phyloP scores from a whole-genome alignment of 2,888 invertebrate species.

The Orthosia gracilis region DNA sequence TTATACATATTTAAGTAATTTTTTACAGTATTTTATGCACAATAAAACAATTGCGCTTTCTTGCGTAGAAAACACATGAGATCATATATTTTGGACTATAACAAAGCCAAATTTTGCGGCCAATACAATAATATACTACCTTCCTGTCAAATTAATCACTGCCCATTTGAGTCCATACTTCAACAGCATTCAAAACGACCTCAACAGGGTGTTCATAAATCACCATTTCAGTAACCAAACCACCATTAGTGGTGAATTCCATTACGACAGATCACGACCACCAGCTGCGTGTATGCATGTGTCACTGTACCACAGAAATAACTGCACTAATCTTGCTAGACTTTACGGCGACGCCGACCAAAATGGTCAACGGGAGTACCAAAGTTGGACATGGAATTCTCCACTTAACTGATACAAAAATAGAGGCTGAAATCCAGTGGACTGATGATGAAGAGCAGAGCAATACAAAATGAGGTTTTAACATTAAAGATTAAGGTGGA shows the following conservation, averaged over 20 bases:
- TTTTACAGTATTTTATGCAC: neutral
- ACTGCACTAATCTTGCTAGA: conserved; percentile 76
- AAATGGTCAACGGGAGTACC: conserved; percentile 72
- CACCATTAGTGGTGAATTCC: conserved; percentile 75
- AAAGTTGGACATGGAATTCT: conserved; percentile 53
- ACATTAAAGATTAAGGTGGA: conserved; percentile 32
- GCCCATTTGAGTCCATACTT: conserved; percentile 46
- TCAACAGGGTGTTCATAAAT: conserved; percentile 67
- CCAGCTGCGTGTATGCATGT: conserved; percentile 78
- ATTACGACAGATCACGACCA: conserved; percentile 77
- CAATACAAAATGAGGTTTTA: conserved; percentile 49
- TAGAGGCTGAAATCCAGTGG: conserved; percentile 52
- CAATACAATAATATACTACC: neutral
- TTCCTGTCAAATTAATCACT: conserved; percentile 54
- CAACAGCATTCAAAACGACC: conserved; percentile 61
- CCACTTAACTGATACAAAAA: conserved; percentile 44
- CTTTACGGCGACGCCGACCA: conserved; percentile 76
- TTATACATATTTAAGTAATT: neutral
- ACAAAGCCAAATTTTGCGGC: conserved; percentile 5
- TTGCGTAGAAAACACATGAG: neutral
- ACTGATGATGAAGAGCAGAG: neutral
- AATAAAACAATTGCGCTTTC: neutral
- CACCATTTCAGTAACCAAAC: conserved; percentile 69
- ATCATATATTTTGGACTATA: neutral
- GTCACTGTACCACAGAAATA: conserved; percentile 78